These are phyloP conservation scores for Psephotus haematonotus DNA, from an alignment of 2,113 vertebrate species.

Conservation along the genomic window DNA sequence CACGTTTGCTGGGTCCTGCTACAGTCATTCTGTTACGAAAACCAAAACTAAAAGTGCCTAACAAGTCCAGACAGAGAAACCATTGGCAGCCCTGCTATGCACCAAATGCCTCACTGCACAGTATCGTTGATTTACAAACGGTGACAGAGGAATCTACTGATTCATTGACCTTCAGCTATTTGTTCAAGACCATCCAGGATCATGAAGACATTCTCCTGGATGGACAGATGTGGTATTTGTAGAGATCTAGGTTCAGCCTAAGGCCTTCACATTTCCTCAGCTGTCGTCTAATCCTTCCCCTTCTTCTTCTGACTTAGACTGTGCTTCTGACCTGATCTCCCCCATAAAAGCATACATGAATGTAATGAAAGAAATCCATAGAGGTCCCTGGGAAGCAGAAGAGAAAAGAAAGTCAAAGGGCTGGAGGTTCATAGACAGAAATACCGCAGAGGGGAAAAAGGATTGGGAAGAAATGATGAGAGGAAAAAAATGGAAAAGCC, in stretches of 20 bases:
- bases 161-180: not conserved
- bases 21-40: not conserved
- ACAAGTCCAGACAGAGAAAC: not conserved
- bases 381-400: not conserved
- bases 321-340: rapidly evolving
- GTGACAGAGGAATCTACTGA: not conserved
- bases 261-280: not conserved
- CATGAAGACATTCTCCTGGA: not conserved
- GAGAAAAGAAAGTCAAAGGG: not conserved
- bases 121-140: not conserved
- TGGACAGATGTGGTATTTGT: not conserved
- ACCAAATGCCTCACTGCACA: rapidly evolving
- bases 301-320: not conserved
- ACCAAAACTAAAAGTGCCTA: not conserved
- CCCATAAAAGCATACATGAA: not conserved
- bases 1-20: not conserved
- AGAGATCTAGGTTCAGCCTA: not conserved
- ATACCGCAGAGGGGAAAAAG: not conserved
- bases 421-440: not conserved
- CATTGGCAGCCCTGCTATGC: not conserved
- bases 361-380: not conserved
- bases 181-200: not conserved
- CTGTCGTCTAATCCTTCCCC: not conserved
- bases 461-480: not conserved
- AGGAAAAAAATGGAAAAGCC: not conserved